Evolutionary conservation across 2,888 invertebrate species (phyloP).

Genomic region (Tupiocoris notatus): DNA sequence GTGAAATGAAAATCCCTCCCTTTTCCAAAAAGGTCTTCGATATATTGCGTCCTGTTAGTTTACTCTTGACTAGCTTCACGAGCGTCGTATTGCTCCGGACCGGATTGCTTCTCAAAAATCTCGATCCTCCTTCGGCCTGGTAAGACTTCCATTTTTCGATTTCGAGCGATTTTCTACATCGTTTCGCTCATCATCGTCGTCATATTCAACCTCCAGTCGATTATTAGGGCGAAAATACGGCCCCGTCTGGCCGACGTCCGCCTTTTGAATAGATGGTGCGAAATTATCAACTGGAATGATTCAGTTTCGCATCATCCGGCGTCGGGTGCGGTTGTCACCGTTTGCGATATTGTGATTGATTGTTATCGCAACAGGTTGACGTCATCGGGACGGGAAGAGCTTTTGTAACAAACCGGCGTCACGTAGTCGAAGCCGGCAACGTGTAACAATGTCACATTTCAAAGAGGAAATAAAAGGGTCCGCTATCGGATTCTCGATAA

Average conservation of each 20-base stretch:
- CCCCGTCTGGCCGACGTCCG: constrained; percentile 1
- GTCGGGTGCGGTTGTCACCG: constrained; percentile 37
- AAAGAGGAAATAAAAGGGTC: background rate
- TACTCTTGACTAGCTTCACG: too few species aligned
- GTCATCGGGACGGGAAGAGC: constrained; percentile 14
- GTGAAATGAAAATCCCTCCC: constrained; percentile 21
- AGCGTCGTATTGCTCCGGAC: too few species aligned
- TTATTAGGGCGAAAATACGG: background rate
- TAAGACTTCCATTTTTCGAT: too few species aligned
- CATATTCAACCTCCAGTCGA: constrained; percentile 25
- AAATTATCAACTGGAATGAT: constrained; percentile 21
- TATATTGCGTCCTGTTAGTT: too few species aligned
- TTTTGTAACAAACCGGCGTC: constrained; percentile 23
- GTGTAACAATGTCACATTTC: background rate
- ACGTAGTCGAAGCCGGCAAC: background rate
- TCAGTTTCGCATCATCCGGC: constrained; percentile 23
- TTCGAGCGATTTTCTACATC: too few species aligned
- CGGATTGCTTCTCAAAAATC: too few species aligned
- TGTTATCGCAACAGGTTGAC: constrained; percentile 39
- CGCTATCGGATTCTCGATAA: too few species aligned
- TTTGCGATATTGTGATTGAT: constrained; percentile 24
- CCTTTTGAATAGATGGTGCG: constrained; percentile 2
- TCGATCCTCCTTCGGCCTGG: too few species aligned
- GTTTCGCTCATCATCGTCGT: too few species aligned
- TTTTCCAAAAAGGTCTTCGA: too few species aligned